phyloP scores from a whole-genome alignment of 2,113 vertebrate species.

The Chroicocephalus ridibundus region DNA sequence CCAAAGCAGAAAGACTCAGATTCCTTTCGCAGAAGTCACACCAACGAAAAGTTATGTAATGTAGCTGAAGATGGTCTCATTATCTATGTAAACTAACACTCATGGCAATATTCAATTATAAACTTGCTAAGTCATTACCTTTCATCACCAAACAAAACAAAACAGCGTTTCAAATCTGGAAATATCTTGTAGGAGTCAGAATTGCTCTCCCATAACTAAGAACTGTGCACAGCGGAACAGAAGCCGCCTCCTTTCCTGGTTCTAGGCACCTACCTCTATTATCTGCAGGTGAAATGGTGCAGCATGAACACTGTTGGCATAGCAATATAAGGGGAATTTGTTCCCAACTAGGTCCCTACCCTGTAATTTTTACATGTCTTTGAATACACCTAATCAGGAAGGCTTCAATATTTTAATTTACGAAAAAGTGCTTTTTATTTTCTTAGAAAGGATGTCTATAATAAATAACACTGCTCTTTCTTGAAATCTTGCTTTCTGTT shows the following conservation, averaged over 20 bases:
- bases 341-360: not conserved
- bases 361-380: not conserved
- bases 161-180: not conserved
- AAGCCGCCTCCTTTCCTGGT: not conserved
- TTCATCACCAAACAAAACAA: not conserved
- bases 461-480: not conserved
- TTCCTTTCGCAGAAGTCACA: not conserved
- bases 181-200: not conserved
- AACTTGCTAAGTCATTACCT: not conserved
- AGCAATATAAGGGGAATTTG: not conserved
- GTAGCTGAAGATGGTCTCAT: rapidly evolving
- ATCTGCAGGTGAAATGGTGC: not conserved
- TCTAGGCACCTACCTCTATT: not conserved
- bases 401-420: not conserved
- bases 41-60: not conserved
- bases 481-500: not conserved
- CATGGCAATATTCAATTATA: not conserved
- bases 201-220: not conserved
- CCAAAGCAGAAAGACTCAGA: not conserved
- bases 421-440: not conserved
- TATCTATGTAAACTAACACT: not conserved
- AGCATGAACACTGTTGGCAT: not conserved
- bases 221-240: not conserved
- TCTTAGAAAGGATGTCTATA: not conserved
- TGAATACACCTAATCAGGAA: not conserved